Evolutionary conservation across 2,888 invertebrate species (phyloP).

Genomic region (Perithous albicinctus): DNA sequence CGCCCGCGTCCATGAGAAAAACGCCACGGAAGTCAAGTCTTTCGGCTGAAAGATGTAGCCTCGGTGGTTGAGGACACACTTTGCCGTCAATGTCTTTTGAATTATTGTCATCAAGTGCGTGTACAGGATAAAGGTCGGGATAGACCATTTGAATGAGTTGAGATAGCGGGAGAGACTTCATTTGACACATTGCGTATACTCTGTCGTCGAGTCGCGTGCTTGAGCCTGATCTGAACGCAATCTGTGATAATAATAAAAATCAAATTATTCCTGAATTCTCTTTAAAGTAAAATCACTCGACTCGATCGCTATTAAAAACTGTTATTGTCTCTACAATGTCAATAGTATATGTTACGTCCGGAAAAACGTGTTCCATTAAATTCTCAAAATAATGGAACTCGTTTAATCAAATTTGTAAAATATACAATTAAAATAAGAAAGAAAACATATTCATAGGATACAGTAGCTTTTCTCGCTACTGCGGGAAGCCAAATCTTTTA

Average conservation of each 20-base stretch:
- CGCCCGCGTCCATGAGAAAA: conserved; percentile 96
- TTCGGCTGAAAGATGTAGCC: conserved; percentile 94
- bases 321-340: no score
- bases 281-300: no score
- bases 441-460: no score
- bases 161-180: conserved; percentile 94
- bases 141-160: conserved; percentile 94
- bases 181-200: conserved; percentile 95
- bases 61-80: conserved; percentile 89
- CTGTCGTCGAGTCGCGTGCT: conserved; percentile 97
- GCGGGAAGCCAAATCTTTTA: no score
- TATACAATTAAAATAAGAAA: no score
- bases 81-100: conserved; percentile 84
- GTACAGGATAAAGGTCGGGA: conserved; percentile 96
- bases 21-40: conserved; percentile 94
- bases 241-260: conserved; percentile 85
- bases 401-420: no score
- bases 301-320: no score
- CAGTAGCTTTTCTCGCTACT: no score
- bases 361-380: no score
- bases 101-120: conserved; percentile 88
- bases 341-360: no score
- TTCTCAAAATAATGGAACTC: no score
- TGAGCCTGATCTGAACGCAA: conserved; percentile 95
- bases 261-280: not conserved